Base-by-base conservation (phyloP, 2,888 invertebrate genomes). In the Trachelus stipa region DNA sequence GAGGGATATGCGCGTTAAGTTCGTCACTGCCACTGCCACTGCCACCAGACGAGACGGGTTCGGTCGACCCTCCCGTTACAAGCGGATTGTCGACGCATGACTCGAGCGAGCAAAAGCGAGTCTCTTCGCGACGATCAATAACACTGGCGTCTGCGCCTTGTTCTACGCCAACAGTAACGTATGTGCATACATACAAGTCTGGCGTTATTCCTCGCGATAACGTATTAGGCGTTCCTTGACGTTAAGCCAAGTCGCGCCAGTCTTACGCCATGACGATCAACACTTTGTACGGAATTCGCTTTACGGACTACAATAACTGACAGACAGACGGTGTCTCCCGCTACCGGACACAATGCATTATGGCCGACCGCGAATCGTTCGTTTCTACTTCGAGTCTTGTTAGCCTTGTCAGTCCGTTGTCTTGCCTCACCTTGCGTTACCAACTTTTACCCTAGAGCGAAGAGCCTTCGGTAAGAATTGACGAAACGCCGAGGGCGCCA, bases 21-120 rank as follows among this genome's bases (percentile, higher is more conserved):
- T 34, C 71, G 71, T 71, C 71, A 71, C 71, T 71, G 71, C 71
- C 71, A 71, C 71, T 71, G 71, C 71, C 71, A 71, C 71, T 23
- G 34, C 71, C 71, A 71, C 71, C 34, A 71, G 33, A 34, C 71
- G 71, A 71, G 31, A 71, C 71, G 12, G 56, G 23, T 9, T 9
- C 56, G 56, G 56, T 56, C 56, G 71, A 34, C 71, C 71, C 71
- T 34, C 34, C 71, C 56, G 56, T 56, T 56, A 56, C 6, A 56
- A 56, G 56, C 56, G 9, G 23, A 56, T 56, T 56, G 56, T 34
- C 71, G 71, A 71, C 31, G 71, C 71, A 71, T 71, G 71, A 71
- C 71, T 12, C 71, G 71, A 31, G 71, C 34, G 6, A 33, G 71
- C 40, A 56, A 23, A 56, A 56, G 40, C 40, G 56, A 56, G 71